These are phyloP conservation scores for Eupithecia centaureata DNA, from an alignment of 2,888 invertebrate genomes.

Conservation along the genomic window DNA sequence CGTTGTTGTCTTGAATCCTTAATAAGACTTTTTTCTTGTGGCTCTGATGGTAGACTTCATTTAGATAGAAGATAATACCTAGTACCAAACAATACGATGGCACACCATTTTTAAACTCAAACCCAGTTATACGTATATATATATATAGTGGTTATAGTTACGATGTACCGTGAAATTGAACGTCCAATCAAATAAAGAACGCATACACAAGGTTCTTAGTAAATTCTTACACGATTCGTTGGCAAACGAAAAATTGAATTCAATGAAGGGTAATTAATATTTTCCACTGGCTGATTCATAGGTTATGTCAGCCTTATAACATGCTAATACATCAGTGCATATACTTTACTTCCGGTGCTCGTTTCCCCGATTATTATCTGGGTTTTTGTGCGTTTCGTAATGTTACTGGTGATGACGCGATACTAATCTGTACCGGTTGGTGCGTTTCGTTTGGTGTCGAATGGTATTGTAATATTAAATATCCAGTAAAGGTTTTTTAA, in stretches of 20 bases:
- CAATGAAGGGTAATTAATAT: slow-evolving; percentile 1
- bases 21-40: no score
- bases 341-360: slow-evolving; percentile 38
- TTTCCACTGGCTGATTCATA: neutral
- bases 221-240: neutral
- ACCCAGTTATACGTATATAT: no score
- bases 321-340: slow-evolving; percentile 27
- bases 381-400: slow-evolving; percentile 36
- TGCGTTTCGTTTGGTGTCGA: slow-evolving; percentile 18
- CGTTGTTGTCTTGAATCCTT: no score
- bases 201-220: neutral
- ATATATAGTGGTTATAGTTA: no score
- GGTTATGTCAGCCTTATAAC: slow-evolving; percentile 9
- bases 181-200: neutral
- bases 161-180: no score
- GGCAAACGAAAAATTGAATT: slow-evolving; percentile 1
- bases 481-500: no score
- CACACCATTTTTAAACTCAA: no score
- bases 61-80: no score
- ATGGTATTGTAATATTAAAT: no score
- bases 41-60: no score
- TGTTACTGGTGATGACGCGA: slow-evolving; percentile 30
- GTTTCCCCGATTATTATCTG: slow-evolving; percentile 42
- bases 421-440: slow-evolving; percentile 29
- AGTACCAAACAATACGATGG: no score